A percentile compares a stretch with the other conserved stretches of the same genome.
phyloP scores from a whole-genome alignment of 92 coral and sea anemone genomes.

The Muricea muricata region DNA sequence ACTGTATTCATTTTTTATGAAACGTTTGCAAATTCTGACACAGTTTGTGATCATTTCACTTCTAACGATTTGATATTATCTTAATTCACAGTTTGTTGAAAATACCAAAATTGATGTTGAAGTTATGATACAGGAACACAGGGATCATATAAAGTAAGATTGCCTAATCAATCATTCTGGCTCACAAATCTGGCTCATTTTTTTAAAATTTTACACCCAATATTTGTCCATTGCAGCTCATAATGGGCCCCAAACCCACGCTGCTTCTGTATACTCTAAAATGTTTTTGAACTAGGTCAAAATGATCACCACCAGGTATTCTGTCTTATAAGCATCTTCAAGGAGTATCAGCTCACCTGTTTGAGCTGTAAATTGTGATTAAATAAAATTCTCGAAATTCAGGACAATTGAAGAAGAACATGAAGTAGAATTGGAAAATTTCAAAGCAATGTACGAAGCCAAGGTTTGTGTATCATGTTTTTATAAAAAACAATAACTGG shows the following conservation, averaged over 20 bases:
- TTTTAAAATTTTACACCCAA: no score
- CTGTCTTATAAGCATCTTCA: no score
- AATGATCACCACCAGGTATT: no score
- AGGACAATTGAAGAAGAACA: slow-evolving; percentile 87
- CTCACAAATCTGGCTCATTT: neutral
- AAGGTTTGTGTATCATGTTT: slow-evolving; percentile 50
- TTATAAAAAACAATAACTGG: neutral
- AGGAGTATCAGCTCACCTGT: no score
- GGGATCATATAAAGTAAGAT: slow-evolving; percentile 79
- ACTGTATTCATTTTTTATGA: neutral
- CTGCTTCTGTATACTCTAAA: no score
- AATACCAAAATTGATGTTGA: slow-evolving; percentile 68
- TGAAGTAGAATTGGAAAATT: slow-evolving; percentile 71
- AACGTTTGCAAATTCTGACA: neutral
- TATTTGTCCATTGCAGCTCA: no score
- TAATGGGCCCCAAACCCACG: no score
- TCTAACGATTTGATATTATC: no score
- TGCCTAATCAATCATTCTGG: neutral
- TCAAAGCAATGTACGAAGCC: slow-evolving; percentile 67
- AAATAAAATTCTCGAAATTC: no score
- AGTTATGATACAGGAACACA: slow-evolving; percentile 80
- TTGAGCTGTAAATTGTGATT: no score
- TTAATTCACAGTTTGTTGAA: slow-evolving; percentile 66
- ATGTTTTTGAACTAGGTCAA: no score
- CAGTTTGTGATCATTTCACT: no score